Conservation (phyloP, 2,888 invertebrate genomes). For the Falcaria lacertinaria region DNA sequence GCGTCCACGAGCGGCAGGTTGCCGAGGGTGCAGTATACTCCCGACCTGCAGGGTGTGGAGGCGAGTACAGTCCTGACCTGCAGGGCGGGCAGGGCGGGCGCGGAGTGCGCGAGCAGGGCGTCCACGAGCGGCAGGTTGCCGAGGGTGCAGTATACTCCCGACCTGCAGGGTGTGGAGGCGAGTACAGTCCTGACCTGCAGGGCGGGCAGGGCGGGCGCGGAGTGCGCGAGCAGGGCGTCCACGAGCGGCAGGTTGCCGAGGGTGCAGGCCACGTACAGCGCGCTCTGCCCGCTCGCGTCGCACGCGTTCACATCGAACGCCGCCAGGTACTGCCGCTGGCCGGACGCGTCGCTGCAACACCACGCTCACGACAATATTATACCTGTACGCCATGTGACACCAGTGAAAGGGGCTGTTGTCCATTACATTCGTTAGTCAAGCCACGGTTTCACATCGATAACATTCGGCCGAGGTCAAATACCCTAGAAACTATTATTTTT, state of each 20-base stretch:
- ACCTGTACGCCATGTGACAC: too few relatives aligned
- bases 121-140: constrained; percentile 90
- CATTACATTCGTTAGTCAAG: too few relatives aligned
- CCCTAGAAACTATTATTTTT: too few relatives aligned
- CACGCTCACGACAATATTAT: too few relatives aligned
- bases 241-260: constrained; percentile 89
- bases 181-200: constrained; percentile 8
- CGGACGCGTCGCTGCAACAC: constrained; percentile 81
- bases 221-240: constrained; percentile 81
- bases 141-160: constrained; percentile 89
- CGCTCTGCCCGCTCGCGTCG: constrained; percentile 94
- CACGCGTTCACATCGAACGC: constrained; percentile 96
- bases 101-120: constrained; percentile 77
- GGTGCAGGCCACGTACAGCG: constrained; percentile 93
- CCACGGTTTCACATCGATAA: too few relatives aligned
- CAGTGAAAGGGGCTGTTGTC: too few relatives aligned
- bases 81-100: constrained; percentile 15
- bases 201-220: constrained; percentile 18
- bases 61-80: constrained; percentile 8
- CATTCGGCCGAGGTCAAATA: too few relatives aligned
- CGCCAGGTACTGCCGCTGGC: constrained; percentile 89
- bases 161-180: constrained; percentile 88
- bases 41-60: constrained; percentile 93
- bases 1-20: constrained; percentile 88
- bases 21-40: constrained; percentile 89